These are phyloP conservation scores for Semnornis frantzii DNA, from an alignment of 2,113 vertebrate species.

Conservation along the genomic window DNA sequence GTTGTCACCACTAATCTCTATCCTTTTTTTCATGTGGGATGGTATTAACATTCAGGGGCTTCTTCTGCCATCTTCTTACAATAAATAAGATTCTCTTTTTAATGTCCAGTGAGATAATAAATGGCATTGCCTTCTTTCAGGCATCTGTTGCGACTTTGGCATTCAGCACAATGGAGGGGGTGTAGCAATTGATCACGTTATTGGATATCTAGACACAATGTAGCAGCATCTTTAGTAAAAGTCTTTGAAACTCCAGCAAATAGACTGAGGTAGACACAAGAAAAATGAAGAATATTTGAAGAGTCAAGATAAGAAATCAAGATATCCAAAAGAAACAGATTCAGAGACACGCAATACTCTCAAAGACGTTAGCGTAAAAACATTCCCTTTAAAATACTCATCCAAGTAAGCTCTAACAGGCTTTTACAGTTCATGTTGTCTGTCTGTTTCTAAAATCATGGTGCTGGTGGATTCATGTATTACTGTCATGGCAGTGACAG, in stretches of 20 bases:
- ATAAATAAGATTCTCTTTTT: background rate
- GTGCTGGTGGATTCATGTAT: conserved; percentile 45
- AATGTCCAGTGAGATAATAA: conserved; percentile 1
- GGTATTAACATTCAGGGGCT: background rate
- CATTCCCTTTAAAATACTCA: conserved; percentile 6
- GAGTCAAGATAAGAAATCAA: conserved; percentile 23
- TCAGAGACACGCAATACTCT: background rate
- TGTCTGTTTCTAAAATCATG: conserved; percentile 47
- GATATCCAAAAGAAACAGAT: background rate
- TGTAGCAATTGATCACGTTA: background rate
- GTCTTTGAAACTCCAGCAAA: background rate
- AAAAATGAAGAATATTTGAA: conserved; percentile 27
- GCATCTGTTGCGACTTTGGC: background rate
- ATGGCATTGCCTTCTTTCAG: background rate
- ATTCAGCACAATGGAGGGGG: background rate
- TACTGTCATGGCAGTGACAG: conserved; percentile 55
- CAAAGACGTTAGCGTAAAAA: background rate
- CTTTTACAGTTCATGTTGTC: conserved; percentile 18
- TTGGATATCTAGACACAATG: background rate
- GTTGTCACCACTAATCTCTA: background rate
- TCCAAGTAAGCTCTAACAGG: background rate
- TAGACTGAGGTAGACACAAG: background rate
- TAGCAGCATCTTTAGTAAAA: background rate
- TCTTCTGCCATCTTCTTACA: background rate
- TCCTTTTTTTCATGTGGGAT: background rate